phyloP scores from a whole-genome alignment of 1,140 invertebrate genomes.

The Helicoverpa zea region DNA sequence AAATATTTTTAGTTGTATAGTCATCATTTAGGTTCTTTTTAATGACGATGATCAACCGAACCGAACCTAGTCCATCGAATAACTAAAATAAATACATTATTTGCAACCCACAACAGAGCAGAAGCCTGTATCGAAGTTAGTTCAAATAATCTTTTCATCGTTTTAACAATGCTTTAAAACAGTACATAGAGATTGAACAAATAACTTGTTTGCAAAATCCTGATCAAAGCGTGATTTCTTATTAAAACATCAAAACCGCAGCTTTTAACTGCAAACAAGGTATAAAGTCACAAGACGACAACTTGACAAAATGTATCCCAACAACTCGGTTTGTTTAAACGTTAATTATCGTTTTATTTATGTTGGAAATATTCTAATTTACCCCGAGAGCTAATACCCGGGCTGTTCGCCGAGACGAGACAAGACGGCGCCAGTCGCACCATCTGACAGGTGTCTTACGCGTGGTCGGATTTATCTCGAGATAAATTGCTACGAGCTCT shows the following conservation, averaged over 20 bases:
- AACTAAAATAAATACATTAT: too few species aligned
- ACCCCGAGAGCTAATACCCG: slow-evolving; percentile 67
- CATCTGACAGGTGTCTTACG: slow-evolving; percentile 80
- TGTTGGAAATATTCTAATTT: slow-evolving; percentile 79
- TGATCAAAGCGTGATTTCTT: slow-evolving; percentile 39
- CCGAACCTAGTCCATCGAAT: not conserved
- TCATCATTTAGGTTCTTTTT: not conserved
- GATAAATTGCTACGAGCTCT: slow-evolving; percentile 69
- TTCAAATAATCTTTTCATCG: too few species aligned
- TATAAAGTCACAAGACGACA: slow-evolving; percentile 63
- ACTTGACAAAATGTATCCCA: slow-evolving; percentile 74
- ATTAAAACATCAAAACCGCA: slow-evolving; percentile 57
- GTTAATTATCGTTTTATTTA: slow-evolving; percentile 81
- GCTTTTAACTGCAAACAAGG: slow-evolving; percentile 53
- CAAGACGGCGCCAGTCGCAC: slow-evolving; percentile 68
- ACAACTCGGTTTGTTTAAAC: slow-evolving; percentile 72
- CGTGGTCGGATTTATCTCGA: slow-evolving; percentile 74
- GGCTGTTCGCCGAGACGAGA: slow-evolving; percentile 64
- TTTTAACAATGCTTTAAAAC: too few species aligned
- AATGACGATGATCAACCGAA: not conserved
- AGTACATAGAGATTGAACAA: not conserved
- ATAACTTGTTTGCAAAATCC: slow-evolving; percentile 4
- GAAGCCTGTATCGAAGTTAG: too few species aligned
- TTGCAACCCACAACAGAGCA: too few species aligned
- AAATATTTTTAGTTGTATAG: not conserved